Conservation (phyloP, 2,113 vertebrate genomes). For the Camelus bactrianus region DNA sequence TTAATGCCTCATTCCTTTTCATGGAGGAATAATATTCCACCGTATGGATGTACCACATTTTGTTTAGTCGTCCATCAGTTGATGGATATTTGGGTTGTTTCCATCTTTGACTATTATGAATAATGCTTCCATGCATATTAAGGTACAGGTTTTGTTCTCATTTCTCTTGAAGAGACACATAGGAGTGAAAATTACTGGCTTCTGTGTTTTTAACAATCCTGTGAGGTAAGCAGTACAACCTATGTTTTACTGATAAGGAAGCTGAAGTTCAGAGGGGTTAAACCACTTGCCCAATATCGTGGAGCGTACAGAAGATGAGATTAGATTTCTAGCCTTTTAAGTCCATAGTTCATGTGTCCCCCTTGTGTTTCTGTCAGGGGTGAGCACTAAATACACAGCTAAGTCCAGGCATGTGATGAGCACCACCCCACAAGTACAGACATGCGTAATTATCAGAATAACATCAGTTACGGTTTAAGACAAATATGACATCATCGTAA, state of each 20-base stretch:
- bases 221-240: not conserved
- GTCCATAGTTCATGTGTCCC: not conserved
- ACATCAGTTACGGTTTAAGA: not conserved
- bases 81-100: not conserved
- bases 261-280: not conserved
- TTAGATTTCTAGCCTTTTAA: not conserved
- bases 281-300: not conserved
- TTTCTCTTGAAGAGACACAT: not conserved
- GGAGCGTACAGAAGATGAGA: not conserved
- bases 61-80: not conserved
- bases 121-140: not conserved
- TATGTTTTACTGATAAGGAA: not conserved
- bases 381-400: not conserved
- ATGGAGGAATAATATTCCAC: not conserved
- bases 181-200: not conserved
- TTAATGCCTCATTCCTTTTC: not conserved
- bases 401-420: accelerated
- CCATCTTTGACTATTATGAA: not conserved
- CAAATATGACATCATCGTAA: not conserved
- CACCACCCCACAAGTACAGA: not conserved
- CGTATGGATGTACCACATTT: not conserved
- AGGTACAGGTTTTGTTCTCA: not conserved
- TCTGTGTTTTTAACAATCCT: not conserved
- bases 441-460: too few relatives aligned
- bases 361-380: not conserved